phyloP scores from a whole-genome alignment of 1,140 invertebrate species.

The Plutomurus gul region DNA sequence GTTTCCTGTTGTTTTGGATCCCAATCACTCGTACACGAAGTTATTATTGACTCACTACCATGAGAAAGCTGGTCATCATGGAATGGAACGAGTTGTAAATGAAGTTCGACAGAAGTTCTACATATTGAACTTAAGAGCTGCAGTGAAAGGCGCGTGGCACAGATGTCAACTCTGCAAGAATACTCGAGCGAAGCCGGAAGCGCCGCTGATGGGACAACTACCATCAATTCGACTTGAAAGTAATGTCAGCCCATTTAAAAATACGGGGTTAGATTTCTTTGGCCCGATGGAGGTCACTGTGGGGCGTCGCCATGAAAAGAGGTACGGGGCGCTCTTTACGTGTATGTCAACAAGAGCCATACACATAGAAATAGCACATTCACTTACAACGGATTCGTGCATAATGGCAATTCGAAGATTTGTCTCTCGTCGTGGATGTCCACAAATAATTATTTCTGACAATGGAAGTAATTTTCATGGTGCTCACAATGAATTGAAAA shows the following conservation, averaged over 20 bases:
- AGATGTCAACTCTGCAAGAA: not conserved
- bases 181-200: not conserved
- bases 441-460: not conserved
- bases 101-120: not conserved
- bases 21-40: not conserved
- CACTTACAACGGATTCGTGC: not conserved
- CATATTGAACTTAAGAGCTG: not conserved
- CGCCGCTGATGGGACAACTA: not conserved
- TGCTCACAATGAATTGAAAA: not conserved
- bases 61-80: not conserved
- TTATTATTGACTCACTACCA: not conserved
- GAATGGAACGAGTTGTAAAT: not conserved
- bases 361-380: not conserved
- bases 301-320: not conserved
- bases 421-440: not conserved
- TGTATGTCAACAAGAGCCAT: conserved; percentile 1
- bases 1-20: not conserved
- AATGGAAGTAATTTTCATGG: not conserved
- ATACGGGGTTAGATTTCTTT: not conserved
- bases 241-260: not conserved
- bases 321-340: not conserved
- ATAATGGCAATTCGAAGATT: conserved; percentile 20
- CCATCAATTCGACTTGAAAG: not conserved
- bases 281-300: not conserved
- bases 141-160: not conserved